Conservation (phyloP, 1,140 invertebrate species). For the Ips typographus region DNA sequence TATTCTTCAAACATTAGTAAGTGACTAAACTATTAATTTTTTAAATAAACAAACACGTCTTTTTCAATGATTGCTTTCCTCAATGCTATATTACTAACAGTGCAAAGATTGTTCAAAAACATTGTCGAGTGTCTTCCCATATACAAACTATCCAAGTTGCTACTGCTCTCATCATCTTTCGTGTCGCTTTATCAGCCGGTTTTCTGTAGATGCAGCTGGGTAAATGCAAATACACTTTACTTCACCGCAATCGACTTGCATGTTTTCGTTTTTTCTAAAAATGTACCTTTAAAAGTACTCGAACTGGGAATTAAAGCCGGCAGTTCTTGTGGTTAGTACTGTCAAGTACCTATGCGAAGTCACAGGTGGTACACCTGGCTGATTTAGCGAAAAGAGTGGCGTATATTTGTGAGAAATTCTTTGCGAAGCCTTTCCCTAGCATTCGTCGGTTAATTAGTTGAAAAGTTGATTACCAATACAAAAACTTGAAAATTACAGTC, state of each 20-base stretch:
- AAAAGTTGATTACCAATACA: too few relatives aligned
- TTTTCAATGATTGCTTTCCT: not conserved
- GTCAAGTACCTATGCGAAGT: not conserved
- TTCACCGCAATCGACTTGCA: conserved; percentile 18
- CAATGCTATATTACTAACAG: not conserved
- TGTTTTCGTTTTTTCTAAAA: conserved; percentile 13
- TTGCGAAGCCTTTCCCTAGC: too few relatives aligned
- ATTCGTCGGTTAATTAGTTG: too few relatives aligned
- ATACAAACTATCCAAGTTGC: conserved; percentile 1
- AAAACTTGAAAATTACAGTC: too few relatives aligned
- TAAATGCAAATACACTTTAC: conserved; percentile 15
- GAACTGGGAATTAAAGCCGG: too few relatives aligned
- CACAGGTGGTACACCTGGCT: not conserved
- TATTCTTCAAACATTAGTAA: not conserved
- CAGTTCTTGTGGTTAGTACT: too few relatives aligned
- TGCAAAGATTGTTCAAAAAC: not conserved
- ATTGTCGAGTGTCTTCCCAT: not conserved
- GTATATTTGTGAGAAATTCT: too few relatives aligned
- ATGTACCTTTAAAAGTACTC: too few relatives aligned
- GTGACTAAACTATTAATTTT: not conserved
- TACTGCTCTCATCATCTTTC: not conserved
- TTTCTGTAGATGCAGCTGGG: conserved; percentile 19
- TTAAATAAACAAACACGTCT: not conserved
- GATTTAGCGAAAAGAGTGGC: too few relatives aligned
- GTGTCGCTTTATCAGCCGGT: conserved; percentile 3